Base-by-base conservation (phyloP, 2,888 invertebrate genomes). In the Caenorhabditis imperialis region DNA sequence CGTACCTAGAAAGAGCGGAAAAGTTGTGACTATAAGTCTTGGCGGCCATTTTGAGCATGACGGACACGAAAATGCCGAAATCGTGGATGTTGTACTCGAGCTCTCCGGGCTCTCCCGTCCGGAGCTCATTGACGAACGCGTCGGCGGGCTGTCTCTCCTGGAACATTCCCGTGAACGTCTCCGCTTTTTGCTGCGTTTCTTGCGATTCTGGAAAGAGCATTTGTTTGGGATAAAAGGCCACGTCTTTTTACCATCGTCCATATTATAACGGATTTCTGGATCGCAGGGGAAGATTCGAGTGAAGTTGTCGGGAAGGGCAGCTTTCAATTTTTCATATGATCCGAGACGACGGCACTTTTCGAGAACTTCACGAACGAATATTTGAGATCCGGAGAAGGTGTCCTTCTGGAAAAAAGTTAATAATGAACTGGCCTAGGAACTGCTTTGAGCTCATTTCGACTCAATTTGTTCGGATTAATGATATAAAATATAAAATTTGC, bases 21-120 rank as follows among this genome's bases (percentile, higher is more conserved):
- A 98, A 97, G 84, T 96, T 95, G 88, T 99, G 99, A 71, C 96
- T 96, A 89, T 98, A 96, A 83, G 97, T 96, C 90, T 98, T 99
- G 54, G 94, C 94, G 35, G 96, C 98, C 67, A 97, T 91, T 89
- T 95, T 94, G 5, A 99, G 91, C 54, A 99, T 77, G 3, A 84
- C 77, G 30, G 81, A 65, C 27, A 85, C 78, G 61, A 87, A 86
- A 0, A 98, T 94, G 88, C 97, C 96, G 55, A 99, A 96, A 90
- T 96, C 95, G 54, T 96, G 90, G 0, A 95, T 94, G 90, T 96
- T 95, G 89, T 94, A 94, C 3, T 57, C 57, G 7, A 55, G 33
- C 18, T 63, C 62, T 6, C 93, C 91, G 4, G 48, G 72, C 10
- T 97, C 96, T 48, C 97, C 37, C 3, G 47, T 47, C 33, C 48